These are phyloP conservation scores for Ormyrus pomaceus DNA, from an alignment of 2,888 invertebrate species.

Conservation along the genomic window DNA sequence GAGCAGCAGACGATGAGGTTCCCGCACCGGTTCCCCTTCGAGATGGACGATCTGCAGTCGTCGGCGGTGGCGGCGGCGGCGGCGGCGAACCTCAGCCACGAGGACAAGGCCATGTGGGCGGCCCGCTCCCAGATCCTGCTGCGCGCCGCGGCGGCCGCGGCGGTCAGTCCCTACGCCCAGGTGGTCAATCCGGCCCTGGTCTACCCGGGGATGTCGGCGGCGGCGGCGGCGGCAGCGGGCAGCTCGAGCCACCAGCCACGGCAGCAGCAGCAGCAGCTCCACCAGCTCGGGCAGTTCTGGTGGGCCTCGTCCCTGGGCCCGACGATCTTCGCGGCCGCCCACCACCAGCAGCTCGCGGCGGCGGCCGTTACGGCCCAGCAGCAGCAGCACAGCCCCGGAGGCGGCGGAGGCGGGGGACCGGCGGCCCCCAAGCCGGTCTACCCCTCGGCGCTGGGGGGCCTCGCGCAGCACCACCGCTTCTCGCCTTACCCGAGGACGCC, in stretches of 20 bases:
- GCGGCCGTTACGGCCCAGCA: slow-evolving; percentile 78
- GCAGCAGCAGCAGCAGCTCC: slow-evolving; percentile 64
- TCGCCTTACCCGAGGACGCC: slow-evolving; percentile 72
- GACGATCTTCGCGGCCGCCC: slow-evolving; percentile 77
- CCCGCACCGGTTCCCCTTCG: slow-evolving; percentile 85
- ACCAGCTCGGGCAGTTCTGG: slow-evolving; percentile 70
- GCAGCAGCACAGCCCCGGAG: slow-evolving; percentile 77
- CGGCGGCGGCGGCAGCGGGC: slow-evolving; percentile 63
- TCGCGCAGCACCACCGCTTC: slow-evolving; percentile 72
- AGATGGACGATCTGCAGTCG: slow-evolving; percentile 79
- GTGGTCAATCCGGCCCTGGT: slow-evolving; percentile 75
- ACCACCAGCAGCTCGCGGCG: slow-evolving; percentile 74
- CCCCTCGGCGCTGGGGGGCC: slow-evolving; percentile 57
- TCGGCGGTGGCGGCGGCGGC: slow-evolving; percentile 76
- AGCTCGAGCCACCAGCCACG: slow-evolving; percentile 61
- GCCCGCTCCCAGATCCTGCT: slow-evolving; percentile 86
- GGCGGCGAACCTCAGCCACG: slow-evolving; percentile 84
- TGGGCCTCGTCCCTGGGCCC: slow-evolving; percentile 73
- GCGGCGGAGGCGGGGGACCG: slow-evolving; percentile 63
- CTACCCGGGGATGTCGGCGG: slow-evolving; percentile 73
- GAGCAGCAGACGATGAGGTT: slow-evolving; percentile 90
- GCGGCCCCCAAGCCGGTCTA: slow-evolving; percentile 71
- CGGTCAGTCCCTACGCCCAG: slow-evolving; percentile 78
- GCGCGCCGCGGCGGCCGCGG: slow-evolving; percentile 84
- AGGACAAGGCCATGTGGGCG: slow-evolving; percentile 87